A percentile compares a stretch with the other conserved stretches of the same genome.
phyloP scores from a whole-genome alignment of 2,113 vertebrate species.

The Cololabis saira region DNA sequence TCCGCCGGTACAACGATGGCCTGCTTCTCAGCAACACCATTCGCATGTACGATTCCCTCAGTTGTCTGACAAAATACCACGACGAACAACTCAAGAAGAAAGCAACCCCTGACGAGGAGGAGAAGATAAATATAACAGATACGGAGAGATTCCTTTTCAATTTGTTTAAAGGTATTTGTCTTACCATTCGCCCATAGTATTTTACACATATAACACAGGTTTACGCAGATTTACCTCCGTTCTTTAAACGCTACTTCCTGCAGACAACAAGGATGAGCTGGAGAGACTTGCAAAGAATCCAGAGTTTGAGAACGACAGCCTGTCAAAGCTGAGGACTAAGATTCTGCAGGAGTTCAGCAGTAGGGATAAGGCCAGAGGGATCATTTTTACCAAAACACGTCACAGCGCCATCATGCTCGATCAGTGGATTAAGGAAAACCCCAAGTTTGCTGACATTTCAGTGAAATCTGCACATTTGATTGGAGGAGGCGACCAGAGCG shows the following conservation, averaged over 20 bases:
- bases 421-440: slow-evolving; percentile 91
- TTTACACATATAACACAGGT: too few relatives aligned
- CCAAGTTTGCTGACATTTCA: slow-evolving; percentile 89
- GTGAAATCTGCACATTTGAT: slow-evolving; percentile 89
- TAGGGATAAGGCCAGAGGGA: slow-evolving; percentile 84
- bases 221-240: not conserved
- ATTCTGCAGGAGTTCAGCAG: slow-evolving; percentile 89
- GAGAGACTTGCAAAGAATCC: slow-evolving; percentile 79
- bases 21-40: slow-evolving; percentile 92
- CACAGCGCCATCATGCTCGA: slow-evolving; percentile 88
- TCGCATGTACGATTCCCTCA: slow-evolving; percentile 90
- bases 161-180: slow-evolving; percentile 86
- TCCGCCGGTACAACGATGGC: slow-evolving; percentile 93
- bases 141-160: slow-evolving; percentile 89
- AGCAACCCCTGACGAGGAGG: slow-evolving; percentile 71
- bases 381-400: slow-evolving; percentile 95
- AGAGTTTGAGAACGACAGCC: slow-evolving; percentile 89
- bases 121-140: slow-evolving; percentile 77
- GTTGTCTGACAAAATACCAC: slow-evolving; percentile 86
- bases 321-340: slow-evolving; percentile 80
- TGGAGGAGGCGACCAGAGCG: slow-evolving; percentile 90
- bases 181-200: not conserved
- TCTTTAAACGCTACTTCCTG: slow-evolving; percentile 12
- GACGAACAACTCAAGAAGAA: slow-evolving; percentile 88
- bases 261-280: slow-evolving; percentile 86